These are phyloP conservation scores for Prolemur simus DNA, from an alignment of 2,113 vertebrate genomes.

Conservation along the genomic window DNA sequence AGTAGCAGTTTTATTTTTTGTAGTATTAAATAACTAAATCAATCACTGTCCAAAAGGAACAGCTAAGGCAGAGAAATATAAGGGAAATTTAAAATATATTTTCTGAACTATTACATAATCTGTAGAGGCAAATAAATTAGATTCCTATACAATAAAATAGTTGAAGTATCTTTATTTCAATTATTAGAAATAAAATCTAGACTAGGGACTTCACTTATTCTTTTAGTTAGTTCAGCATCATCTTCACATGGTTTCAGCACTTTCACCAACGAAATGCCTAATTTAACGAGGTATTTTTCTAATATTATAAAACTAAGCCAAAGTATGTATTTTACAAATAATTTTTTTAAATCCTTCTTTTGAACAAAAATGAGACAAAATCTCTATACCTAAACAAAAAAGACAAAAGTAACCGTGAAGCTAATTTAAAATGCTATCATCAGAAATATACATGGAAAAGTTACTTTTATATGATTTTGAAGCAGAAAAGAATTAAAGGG, in stretches of 20 bases:
- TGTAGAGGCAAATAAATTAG: not conserved
- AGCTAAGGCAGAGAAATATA: not conserved
- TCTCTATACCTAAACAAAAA: not conserved
- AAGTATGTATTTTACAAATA: not conserved
- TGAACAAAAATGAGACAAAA: slow-evolving; percentile 29
- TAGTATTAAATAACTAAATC: not conserved
- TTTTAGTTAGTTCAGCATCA: not conserved
- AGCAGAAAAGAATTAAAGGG: not conserved
- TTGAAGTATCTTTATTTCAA: not conserved
- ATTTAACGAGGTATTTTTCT: not conserved
- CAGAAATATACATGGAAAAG: not conserved
- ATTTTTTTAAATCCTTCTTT: not conserved
- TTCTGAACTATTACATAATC: not conserved
- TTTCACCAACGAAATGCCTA: not conserved
- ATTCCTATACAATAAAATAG: not conserved
- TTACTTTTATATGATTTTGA: not conserved
- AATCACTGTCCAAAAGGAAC: not conserved
- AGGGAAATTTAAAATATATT: not conserved
- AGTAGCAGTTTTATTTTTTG: not conserved
- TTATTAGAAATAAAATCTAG: not conserved
- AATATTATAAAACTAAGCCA: not conserved
- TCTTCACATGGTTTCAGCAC: not conserved
- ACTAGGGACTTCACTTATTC: not conserved
- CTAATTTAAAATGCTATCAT: not conserved
- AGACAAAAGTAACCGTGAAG: not conserved